Conservation (phyloP, 2,797 vertebrate genomes). For the Hydrophis major region DNA sequence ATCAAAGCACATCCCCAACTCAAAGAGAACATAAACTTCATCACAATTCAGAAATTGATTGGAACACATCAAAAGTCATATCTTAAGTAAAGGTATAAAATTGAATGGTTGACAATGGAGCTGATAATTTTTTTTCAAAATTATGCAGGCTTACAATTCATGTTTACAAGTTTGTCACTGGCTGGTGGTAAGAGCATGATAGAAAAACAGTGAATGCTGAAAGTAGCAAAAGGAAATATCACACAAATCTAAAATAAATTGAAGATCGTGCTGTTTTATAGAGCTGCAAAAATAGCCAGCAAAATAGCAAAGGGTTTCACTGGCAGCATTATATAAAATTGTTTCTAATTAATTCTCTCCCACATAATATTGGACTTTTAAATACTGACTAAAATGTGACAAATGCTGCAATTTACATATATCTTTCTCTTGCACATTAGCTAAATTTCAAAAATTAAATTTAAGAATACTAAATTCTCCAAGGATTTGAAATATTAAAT, state of each 20-base stretch:
- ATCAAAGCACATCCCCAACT: not conserved
- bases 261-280: not conserved
- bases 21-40: not conserved
- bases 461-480: not conserved
- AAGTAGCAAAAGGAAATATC: not conserved
- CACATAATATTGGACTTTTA: not conserved
- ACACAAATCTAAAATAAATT: not conserved
- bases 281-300: not conserved
- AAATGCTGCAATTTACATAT: not conserved
- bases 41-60: not conserved
- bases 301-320: not conserved
- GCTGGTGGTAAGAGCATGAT: not conserved
- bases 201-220: not conserved
- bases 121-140: not conserved
- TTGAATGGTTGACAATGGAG: not conserved
- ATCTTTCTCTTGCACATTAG: not conserved
- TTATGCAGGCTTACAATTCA: not conserved
- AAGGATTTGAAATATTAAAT: not conserved
- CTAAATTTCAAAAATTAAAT: conserved; percentile 3
- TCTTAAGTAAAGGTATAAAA: not conserved
- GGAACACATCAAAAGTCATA: not conserved
- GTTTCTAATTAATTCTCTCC: not conserved
- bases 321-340: not conserved
- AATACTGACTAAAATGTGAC: not conserved
- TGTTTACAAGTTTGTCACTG: not conserved